Evolutionary conservation across 2,888 invertebrate genomes (phyloP).

Genomic region (Pyrgus malvae): DNA sequence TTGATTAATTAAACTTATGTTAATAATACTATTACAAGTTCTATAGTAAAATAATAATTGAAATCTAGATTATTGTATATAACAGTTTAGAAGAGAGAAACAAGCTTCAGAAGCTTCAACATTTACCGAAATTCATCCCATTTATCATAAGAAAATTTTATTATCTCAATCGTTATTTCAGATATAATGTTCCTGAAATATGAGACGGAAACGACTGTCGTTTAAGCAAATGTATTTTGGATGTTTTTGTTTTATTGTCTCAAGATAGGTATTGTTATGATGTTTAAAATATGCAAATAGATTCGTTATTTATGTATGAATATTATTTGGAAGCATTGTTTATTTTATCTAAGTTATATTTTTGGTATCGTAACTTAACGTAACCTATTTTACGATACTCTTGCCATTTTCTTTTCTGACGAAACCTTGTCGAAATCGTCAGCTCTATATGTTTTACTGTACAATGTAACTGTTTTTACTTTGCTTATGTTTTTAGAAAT

Average conservation of each 20-base stretch:
- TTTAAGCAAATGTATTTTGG: background rate
- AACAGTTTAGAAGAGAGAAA: no score
- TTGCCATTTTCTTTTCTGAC: no score
- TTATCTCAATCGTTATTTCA: background rate
- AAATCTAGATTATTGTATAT: no score
- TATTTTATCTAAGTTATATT: no score
- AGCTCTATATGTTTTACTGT: no score
- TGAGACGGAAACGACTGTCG: background rate
- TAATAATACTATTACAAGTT: no score
- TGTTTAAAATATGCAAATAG: constrained; percentile 5
- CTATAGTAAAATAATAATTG: no score
- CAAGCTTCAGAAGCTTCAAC: background rate
- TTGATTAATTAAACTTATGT: no score
- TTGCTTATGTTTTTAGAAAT: no score
- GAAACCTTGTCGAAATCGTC: no score
- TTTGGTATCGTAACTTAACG: background rate
- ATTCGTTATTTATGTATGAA: background rate
- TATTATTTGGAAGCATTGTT: background rate
- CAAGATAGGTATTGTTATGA: background rate
- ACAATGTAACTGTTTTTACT: no score
- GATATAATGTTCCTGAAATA: background rate
- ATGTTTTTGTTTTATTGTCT: background rate
- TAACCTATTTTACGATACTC: no score
- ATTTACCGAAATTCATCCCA: background rate
- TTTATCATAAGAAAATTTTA: background rate